These are phyloP conservation scores for Equus quagga DNA, from an alignment of 2,113 vertebrate species.

Conservation along the genomic window DNA sequence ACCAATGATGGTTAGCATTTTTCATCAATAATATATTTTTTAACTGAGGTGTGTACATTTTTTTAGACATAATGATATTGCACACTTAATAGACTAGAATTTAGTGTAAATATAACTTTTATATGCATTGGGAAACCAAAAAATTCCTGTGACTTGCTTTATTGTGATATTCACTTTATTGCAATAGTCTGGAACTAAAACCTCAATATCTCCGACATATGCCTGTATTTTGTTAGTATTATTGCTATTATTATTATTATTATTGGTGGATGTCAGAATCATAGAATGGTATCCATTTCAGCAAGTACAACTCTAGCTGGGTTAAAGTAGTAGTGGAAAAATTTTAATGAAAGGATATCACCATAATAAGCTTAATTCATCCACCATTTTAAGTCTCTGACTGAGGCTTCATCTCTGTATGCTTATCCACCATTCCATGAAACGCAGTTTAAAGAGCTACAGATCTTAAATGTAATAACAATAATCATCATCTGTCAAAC, in stretches of 20 bases:
- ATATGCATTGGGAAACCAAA: too few species aligned
- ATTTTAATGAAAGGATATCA: background rate
- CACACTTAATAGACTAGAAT: too few species aligned
- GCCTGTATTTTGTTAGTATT: background rate
- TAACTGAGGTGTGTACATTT: too few species aligned
- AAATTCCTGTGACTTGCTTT: too few species aligned
- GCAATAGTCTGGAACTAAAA: too few species aligned
- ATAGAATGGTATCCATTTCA: background rate
- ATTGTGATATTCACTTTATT: too few species aligned
- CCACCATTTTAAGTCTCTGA: background rate
- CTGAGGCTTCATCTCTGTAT: background rate
- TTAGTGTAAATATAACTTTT: too few species aligned
- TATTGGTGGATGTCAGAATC: background rate
- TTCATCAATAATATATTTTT: too few species aligned
- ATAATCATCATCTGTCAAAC: slow-evolving; percentile 22
- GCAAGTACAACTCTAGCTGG: background rate
- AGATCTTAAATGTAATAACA: slow-evolving; percentile 41
- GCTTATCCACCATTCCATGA: background rate
- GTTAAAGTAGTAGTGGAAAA: background rate
- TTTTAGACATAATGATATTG: too few species aligned
- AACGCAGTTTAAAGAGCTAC: slow-evolving; percentile 18
- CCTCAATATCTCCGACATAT: too few species aligned
- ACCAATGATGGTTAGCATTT: too few species aligned
- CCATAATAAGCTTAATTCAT: background rate
- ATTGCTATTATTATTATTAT: background rate